phyloP scores from a whole-genome alignment of 2,113 vertebrate genomes.

The Oriolus oriolus region DNA sequence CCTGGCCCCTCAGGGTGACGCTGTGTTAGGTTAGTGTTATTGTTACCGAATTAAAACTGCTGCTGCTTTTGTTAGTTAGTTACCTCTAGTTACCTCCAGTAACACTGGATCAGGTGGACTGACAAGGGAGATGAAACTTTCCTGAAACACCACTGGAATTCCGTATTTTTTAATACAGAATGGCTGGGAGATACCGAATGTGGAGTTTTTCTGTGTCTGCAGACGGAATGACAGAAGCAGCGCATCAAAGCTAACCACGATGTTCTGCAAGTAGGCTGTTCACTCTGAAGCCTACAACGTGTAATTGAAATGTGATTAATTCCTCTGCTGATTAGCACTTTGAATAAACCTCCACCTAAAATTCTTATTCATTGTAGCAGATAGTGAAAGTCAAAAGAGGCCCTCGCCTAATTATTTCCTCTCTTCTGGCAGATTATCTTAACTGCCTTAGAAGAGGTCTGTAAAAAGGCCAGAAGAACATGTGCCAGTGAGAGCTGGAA shows the following conservation, averaged over 20 bases:
- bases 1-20: not conserved
- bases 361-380: not conserved
- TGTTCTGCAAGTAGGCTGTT: not conserved
- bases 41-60: not conserved
- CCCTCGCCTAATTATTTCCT: conserved; percentile 43
- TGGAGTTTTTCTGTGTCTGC: not conserved
- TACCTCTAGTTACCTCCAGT: not conserved
- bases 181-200: not conserved
- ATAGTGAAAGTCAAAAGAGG: conserved; percentile 18
- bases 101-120: rapidly evolving
- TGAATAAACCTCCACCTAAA: conserved; percentile 35
- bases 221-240: not conserved
- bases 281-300: not conserved
- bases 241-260: not conserved
- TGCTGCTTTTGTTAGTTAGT: not conserved
- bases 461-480: conserved; percentile 16
- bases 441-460: conserved; percentile 25
- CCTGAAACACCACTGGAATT: not conserved
- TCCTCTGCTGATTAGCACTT: not conserved
- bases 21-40: not conserved
- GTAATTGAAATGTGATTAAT: conserved; percentile 59
- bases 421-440: conserved; percentile 19
- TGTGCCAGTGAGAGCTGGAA: not conserved
- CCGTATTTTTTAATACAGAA: rapidly evolving
- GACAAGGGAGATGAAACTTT: not conserved